Conservation (phyloP, 2,888 invertebrate species). For the Tribolium freemani region DNA sequence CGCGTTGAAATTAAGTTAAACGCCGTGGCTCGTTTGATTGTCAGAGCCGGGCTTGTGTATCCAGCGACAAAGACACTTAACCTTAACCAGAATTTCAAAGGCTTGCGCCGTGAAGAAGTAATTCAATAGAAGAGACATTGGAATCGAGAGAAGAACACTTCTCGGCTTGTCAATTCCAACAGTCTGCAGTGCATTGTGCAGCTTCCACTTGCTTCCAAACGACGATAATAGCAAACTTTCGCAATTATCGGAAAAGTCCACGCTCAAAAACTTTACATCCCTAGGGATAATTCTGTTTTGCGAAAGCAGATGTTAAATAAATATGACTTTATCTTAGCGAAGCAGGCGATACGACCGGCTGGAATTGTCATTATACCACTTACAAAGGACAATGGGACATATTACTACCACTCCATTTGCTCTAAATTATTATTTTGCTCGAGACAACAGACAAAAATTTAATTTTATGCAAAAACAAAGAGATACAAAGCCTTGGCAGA, state of each 20-base stretch:
- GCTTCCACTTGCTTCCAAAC: conserved; percentile 22
- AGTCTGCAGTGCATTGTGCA: conserved; percentile 35
- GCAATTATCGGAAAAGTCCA: conserved; percentile 24
- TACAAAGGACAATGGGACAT: not conserved
- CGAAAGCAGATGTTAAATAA: not conserved
- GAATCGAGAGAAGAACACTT: conserved; percentile 22
- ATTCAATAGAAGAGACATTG: conserved; percentile 27
- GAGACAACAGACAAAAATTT: not conserved
- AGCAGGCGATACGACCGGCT: not conserved
- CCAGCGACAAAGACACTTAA: conserved; percentile 29
- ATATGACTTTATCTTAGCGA: not conserved
- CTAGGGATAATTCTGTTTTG: not conserved
- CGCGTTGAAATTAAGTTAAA: conserved; percentile 1
- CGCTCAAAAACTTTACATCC: conserved; percentile 2
- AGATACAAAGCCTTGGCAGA: not conserved
- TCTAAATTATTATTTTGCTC: not conserved
- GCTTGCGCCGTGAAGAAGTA: conserved; percentile 21
- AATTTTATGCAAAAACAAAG: not conserved
- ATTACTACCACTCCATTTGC: too few species aligned
- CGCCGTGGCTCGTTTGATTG: not conserved
- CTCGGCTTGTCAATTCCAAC: conserved; percentile 30
- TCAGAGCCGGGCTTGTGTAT: conserved; percentile 6
- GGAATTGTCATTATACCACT: not conserved
- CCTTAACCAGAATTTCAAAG: conserved; percentile 30
- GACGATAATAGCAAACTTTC: conserved; percentile 29